Evolutionary conservation across 2,113 vertebrate species (phyloP).

Genomic region (Quiscalus mexicanus): DNA sequence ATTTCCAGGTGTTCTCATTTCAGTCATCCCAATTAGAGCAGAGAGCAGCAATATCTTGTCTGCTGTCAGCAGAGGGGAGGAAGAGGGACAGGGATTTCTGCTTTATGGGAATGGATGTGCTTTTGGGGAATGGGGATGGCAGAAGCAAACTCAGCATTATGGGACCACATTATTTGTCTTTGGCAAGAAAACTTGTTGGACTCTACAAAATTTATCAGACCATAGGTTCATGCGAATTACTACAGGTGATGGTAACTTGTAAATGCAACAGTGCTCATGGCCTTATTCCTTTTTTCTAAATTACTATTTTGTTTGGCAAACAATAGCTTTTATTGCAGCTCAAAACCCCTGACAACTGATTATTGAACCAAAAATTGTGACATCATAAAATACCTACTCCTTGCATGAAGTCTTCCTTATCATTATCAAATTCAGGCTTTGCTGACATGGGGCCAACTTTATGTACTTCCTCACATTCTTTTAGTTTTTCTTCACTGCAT

Average conservation of each 20-base stretch:
- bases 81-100: neutral
- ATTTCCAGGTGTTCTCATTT: neutral
- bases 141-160: neutral
- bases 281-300: neutral
- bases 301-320: neutral
- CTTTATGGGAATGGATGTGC: neutral
- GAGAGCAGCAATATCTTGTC: neutral
- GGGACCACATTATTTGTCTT: neutral
- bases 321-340: neutral
- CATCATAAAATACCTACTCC: neutral
- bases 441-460: neutral
- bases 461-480: neutral
- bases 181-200: neutral
- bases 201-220: neutral
- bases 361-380: slow-evolving; percentile 6
- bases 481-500: neutral
- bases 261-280: neutral
- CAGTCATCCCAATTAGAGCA: neutral
- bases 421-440: neutral
- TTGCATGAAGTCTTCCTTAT: neutral
- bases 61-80: neutral
- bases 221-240: neutral
- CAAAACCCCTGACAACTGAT: neutral
- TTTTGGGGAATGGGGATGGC: neutral
- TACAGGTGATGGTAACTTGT: neutral